These are phyloP conservation scores for Lordiphosa andalusiaca DNA, from an alignment of 2,888 invertebrate species.

Conservation along the genomic window DNA sequence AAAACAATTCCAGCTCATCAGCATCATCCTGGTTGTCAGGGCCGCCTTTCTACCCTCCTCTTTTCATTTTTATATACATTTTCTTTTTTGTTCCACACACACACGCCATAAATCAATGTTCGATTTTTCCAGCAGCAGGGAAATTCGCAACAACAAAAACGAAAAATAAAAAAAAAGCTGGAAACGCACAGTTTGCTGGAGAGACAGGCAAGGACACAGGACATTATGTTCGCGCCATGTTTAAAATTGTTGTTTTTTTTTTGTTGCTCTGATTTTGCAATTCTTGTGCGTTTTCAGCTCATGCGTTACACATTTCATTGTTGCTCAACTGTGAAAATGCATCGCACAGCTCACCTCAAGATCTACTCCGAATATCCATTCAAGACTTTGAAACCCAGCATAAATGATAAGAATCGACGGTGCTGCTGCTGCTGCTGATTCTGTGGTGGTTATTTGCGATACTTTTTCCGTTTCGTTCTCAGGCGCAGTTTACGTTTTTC, in stretches of 20 bases:
- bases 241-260: conserved; percentile 59
- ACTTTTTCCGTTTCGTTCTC: conserved; percentile 79
- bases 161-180: conserved; percentile 24
- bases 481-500: conserved; percentile 78
- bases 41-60: conserved; percentile 12
- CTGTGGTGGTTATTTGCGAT: conserved; percentile 72
- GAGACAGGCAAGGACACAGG: conserved; percentile 72
- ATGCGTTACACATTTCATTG: conserved; percentile 68
- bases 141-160: conserved; percentile 62
- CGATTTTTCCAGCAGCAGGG: conserved; percentile 66
- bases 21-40: conserved; percentile 63
- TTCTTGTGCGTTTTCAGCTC: conserved; percentile 61
- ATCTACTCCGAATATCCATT: conserved; percentile 5
- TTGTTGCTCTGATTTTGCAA: conserved; percentile 42
- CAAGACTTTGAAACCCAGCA: conserved; percentile 23
- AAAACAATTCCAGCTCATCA: conserved; percentile 74
- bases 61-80: conserved; percentile 34
- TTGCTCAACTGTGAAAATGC: conserved; percentile 58
- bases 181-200: conserved; percentile 7
- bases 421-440: too few relatives aligned
- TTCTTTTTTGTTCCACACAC: conserved; percentile 36
- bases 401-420: not conserved
- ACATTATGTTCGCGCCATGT: conserved; percentile 80
- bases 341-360: conserved; percentile 50
- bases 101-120: conserved; percentile 78